Conservation (phyloP, 2,888 invertebrate genomes). For the Cephus nigrinus region DNA sequence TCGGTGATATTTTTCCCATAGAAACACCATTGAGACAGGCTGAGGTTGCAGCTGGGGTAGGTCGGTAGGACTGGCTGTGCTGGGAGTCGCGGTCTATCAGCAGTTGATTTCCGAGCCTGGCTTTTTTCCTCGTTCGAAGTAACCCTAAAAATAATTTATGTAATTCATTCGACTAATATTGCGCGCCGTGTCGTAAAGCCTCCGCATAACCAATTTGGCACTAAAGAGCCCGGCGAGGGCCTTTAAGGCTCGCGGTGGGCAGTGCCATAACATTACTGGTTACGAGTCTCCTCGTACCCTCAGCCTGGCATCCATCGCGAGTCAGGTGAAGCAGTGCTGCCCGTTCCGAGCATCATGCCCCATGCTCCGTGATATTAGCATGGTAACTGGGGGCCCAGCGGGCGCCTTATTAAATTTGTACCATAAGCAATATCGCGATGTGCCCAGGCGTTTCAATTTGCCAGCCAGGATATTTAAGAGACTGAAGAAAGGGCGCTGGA, state of each 20-base stretch:
- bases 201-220: constrained; percentile 59
- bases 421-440: constrained; percentile 51
- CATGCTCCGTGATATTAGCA: constrained; percentile 50
- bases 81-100: no score
- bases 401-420: constrained; percentile 60
- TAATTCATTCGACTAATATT: constrained; percentile 53
- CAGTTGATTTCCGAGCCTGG: background rate
- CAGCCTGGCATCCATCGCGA: constrained; percentile 19
- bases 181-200: constrained; percentile 53
- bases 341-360: constrained; percentile 31
- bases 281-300: constrained; percentile 41
- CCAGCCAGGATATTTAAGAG: constrained; percentile 47
- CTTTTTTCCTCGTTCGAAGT: constrained; percentile 29
- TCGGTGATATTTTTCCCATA: no score
- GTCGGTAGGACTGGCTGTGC: no score
- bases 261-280: constrained; percentile 56
- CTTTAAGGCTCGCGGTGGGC: constrained; percentile 52
- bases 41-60: no score
- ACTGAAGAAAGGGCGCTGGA: constrained; percentile 1
- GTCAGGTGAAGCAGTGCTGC: constrained; percentile 51
- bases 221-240: constrained; percentile 53
- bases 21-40: no score
- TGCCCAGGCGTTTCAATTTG: constrained; percentile 52
- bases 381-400: constrained; percentile 56
- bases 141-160: constrained; percentile 49